Base-by-base conservation (phyloP, 2,797 vertebrate genomes). In the Pagetopsis macropterus region DNA sequence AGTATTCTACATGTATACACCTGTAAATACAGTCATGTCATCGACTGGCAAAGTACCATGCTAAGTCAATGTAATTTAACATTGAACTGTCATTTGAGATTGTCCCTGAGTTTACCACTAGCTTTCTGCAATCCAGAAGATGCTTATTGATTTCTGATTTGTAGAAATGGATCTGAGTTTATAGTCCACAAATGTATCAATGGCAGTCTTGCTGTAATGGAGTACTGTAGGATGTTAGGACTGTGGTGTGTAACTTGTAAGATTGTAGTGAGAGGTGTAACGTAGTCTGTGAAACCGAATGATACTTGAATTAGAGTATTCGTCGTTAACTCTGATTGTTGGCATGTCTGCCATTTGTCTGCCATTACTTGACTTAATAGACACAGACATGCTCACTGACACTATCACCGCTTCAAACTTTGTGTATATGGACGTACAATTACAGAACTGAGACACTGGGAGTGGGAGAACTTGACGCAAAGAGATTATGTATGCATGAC, bases 401-500 rank as follows among this genome's bases (percentile, higher is more conserved):
- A 55, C 23, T 37, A 76, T 79, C 80, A 43, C 70, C 75, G 62
- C 83, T 88, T 85, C 68, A 45, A 80, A 67, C 17, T 63, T 58
- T 65, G 78, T 75, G 69, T 71, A 68, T 65, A 67, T 51, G 67
- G 74, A 88, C 71, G 21, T 79, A 79, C 57, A 58, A 57, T 68
- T 52, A 82, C 67, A 62, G 63, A 61, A 84, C 72, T 65, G 74
- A 78, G 68, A 86, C 65, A 69, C 56, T 21, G 27, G 8, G 63
- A 56, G 50, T 27, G 56, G 63, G 69, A 59, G 72, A 55, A 57
- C 7, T 60, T 33, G 63, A 78, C 56, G 54, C 59, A 65, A 72
- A 69, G 75, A 82, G 87, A 79, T 87, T 87, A 82, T 88, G 90
- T 86, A 89, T 91, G 90, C 91, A 91, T 91, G 88, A 92, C 54